Evolutionary conservation across 2,888 invertebrate genomes (phyloP).

Genomic region (Thalpophila matura): DNA sequence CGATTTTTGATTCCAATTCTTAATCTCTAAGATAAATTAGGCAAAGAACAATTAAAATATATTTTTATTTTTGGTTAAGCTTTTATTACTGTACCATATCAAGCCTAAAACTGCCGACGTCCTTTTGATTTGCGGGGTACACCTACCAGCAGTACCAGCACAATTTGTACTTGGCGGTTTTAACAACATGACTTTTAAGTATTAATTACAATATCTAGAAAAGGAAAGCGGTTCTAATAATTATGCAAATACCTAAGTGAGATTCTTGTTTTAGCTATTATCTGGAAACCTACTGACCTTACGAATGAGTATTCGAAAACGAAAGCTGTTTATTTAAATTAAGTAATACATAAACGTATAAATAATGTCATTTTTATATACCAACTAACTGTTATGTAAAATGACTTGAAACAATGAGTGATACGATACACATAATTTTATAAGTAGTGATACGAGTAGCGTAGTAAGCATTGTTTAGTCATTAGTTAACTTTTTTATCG

Average conservation of each 20-base stretch:
- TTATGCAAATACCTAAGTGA: slow-evolving; percentile 58
- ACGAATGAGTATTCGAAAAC: slow-evolving; percentile 35
- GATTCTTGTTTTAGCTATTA: slow-evolving; percentile 50
- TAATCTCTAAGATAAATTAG: too few relatives aligned
- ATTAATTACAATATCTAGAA: slow-evolving; percentile 30
- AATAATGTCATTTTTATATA: not conserved
- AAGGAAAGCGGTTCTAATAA: slow-evolving; percentile 65
- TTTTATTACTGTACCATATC: too few relatives aligned
- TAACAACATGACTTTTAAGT: not conserved
- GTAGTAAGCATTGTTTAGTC: slow-evolving; percentile 61
- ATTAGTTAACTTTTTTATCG: slow-evolving; percentile 73
- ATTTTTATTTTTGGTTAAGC: too few relatives aligned
- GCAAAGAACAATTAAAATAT: too few relatives aligned
- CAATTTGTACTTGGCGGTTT: too few relatives aligned
- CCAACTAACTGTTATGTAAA: slow-evolving; percentile 4
- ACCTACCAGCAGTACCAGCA: too few relatives aligned
- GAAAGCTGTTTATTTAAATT: slow-evolving; percentile 49
- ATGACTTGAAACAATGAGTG: slow-evolving; percentile 20
- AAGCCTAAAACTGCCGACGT: too few relatives aligned
- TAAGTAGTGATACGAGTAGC: slow-evolving; percentile 38
- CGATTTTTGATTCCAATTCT: too few relatives aligned
- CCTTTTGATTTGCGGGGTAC: too few relatives aligned
- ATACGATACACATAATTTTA: slow-evolving; percentile 23
- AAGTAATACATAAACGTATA: not conserved
- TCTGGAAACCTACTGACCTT: slow-evolving; percentile 58